Evolutionary conservation across 2,113 vertebrate genomes (phyloP), one percentile per base, ranked within the genome.

Genomic region (Phoenicopterus ruber): DNA sequence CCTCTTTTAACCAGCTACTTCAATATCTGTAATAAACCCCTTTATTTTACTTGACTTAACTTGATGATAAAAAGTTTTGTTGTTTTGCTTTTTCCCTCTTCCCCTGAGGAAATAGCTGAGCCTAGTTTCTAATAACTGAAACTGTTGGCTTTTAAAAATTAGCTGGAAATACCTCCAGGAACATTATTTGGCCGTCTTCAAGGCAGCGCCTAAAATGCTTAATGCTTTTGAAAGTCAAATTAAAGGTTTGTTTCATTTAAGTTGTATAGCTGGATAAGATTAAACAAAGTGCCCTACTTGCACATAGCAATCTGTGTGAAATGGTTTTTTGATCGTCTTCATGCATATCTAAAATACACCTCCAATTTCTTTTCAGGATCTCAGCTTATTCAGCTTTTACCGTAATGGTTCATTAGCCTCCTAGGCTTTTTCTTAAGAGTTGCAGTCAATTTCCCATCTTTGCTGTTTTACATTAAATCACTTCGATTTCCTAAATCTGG

Each of bases 221-320:
- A 94, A 73, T 94, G 71, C 89, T 94, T 94, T 88, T 95, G 89
- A 91, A 97, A 97, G 93, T 94, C 62, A 94, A 94, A 96, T 97
- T 96, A 94, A 91, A 96, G 93, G 42, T 96, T 96, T 95, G 71
- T 95, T 97, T 97, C 84, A 85, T 97, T 95, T 91, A 93, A 88
- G 71, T 83, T 86, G 78, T 87, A 44, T 96, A 52, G 78, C 84
- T 91, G 91, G 71, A 66, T 93, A 93, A 94, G 74, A 97, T 97
- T 89, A 95, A 97, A 95, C 47, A 73, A 88, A 97, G 67, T 93
- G 84, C 93, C 67, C 42, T 93, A 83, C 89, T 96, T 95, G 79
- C 90, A 86, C 82, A 62, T 82, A 73, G 67, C 90, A 96, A 88
- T 96, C 85, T 96, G 10, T 54, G 57, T 59, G 59, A 62, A 76